Evolutionary conservation across 2,113 vertebrate species (phyloP).

Genomic region (Urocynchramus pylzowi): DNA sequence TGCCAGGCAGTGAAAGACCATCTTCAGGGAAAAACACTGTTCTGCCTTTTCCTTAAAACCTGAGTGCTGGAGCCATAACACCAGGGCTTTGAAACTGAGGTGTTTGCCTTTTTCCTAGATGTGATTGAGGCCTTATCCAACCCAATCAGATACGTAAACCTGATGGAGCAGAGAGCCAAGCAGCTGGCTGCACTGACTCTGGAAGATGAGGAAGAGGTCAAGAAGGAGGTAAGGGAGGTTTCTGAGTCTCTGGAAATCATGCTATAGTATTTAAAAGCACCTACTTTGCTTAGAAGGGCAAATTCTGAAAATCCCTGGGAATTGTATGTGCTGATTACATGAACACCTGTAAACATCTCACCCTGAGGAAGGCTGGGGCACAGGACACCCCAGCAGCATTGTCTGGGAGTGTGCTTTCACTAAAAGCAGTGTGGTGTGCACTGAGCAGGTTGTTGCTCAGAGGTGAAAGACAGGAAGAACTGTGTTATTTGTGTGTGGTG

Average conservation of each 20-base stretch:
- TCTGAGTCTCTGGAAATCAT: neutral
- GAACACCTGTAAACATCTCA: neutral
- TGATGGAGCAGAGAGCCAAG: constrained; percentile 97
- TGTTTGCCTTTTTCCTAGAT: constrained; percentile 70
- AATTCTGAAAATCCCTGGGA: neutral
- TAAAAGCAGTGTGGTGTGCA: neutral
- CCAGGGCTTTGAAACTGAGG: neutral
- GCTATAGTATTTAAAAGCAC: neutral
- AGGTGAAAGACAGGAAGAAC: neutral
- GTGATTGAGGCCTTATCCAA: constrained; percentile 98
- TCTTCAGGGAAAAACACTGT: neutral
- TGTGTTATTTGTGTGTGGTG: neutral
- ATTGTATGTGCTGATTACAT: neutral
- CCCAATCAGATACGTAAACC: constrained; percentile 94
- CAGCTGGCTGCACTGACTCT: constrained; percentile 91
- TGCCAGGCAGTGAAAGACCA: neutral
- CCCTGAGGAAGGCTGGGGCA: no score
- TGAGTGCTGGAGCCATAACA: neutral
- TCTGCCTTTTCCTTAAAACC: neutral
- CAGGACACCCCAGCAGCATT: neutral
- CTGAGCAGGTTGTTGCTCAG: neutral
- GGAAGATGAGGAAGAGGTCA: constrained; percentile 93
- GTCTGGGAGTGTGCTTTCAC: neutral
- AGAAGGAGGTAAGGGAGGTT: constrained; percentile 83
- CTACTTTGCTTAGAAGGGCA: neutral